These are phyloP conservation scores for Vulpes ferrilata DNA, from an alignment of 2,113 vertebrate genomes.

Conservation along the genomic window DNA sequence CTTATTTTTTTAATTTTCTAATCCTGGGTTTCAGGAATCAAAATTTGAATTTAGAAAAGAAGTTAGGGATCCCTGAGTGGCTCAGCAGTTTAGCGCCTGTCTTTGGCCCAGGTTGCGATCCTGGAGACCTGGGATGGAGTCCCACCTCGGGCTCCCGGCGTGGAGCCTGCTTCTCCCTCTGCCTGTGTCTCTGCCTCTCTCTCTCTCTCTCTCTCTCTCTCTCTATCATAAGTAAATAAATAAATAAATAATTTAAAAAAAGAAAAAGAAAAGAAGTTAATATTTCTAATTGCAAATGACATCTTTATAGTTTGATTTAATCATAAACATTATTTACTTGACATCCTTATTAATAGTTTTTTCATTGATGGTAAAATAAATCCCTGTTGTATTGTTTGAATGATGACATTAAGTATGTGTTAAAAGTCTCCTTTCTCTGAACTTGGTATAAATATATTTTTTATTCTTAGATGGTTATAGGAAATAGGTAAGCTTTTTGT, in stretches of 20 bases:
- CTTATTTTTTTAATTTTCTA: background rate
- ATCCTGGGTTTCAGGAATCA: background rate
- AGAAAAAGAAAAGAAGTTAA: background rate
- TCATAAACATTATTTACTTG: background rate
- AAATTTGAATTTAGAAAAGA: slow-evolving; percentile 14
- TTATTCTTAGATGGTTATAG: background rate
- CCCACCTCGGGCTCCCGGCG: too few species aligned
- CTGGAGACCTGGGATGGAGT: too few species aligned
- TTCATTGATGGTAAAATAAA: background rate
- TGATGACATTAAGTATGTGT: background rate
- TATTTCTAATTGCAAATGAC: background rate
- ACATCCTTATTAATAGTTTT: background rate
- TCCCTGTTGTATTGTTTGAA: background rate
- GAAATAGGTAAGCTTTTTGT: background rate
- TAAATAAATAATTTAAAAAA: too few species aligned
- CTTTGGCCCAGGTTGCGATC: too few species aligned
- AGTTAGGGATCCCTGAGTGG: background rate
- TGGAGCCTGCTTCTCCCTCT: too few species aligned
- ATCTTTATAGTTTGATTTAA: background rate
- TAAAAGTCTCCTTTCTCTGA: background rate
- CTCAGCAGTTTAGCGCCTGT: too few species aligned
- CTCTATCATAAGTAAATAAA: too few species aligned
- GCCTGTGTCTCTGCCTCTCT: too few species aligned
- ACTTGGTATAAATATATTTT: background rate
- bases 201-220: too few species aligned